A percentile compares a stretch with the other conserved stretches of the same genome.
phyloP scores from a whole-genome alignment of 2,888 invertebrate genomes.

The Plebejus argus region DNA sequence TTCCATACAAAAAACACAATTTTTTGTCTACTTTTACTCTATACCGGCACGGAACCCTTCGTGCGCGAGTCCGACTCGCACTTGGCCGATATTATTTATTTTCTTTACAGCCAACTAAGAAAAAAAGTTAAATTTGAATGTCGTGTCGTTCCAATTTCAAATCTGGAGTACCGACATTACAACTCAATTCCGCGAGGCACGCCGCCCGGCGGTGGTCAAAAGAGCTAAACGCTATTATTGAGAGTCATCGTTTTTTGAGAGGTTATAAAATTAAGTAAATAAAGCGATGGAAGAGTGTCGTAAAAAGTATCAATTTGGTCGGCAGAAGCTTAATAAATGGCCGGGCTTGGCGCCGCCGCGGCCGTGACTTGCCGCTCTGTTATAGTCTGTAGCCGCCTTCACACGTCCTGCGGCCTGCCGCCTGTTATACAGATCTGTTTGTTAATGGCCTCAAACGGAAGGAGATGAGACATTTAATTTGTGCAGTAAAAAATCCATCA shows the following conservation, averaged over 20 bases:
- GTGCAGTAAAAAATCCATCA: conserved; percentile 3
- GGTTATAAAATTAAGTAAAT: conserved; percentile 44
- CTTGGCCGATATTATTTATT: no score
- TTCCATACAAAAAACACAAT: no score
- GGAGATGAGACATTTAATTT: conserved; percentile 27
- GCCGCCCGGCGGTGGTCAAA: background rate
- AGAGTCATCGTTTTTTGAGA: conserved; percentile 30
- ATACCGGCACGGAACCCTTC: no score
- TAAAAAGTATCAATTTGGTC: conserved; percentile 61
- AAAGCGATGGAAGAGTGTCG: conserved; percentile 45
- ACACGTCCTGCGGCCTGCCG: conserved; percentile 51
- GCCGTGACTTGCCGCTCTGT: conserved; percentile 70
- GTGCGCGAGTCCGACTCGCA: no score
- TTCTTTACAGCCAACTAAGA: background rate
- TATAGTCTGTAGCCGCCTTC: conserved; percentile 46
- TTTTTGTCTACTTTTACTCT: no score
- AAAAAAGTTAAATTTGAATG: background rate
- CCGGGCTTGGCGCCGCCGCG: conserved; percentile 59
- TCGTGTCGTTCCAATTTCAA: background rate
- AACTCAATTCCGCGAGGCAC: conserved; percentile 21
- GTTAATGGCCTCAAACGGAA: conserved; percentile 15
- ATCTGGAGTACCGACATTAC: background rate
- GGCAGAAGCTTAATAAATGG: conserved; percentile 68
- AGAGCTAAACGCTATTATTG: conserved; percentile 26
- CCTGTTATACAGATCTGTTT: conserved; percentile 40